phyloP scores from a whole-genome alignment of 2,113 vertebrate genomes.

The Piaya cayana region DNA sequence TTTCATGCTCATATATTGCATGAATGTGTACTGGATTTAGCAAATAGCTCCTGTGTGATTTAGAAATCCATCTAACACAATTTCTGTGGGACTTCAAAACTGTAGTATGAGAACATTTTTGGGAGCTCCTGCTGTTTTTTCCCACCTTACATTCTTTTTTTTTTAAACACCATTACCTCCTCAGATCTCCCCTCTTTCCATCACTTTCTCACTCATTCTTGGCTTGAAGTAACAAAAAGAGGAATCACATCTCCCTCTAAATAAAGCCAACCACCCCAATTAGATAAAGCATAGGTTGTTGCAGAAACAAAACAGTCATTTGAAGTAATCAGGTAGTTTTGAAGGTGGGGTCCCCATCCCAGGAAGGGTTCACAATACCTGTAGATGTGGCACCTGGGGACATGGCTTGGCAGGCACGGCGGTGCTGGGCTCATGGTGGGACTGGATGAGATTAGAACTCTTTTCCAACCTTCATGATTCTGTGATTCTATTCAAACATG shows the following conservation, averaged over 20 bases:
- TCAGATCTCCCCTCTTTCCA: neutral
- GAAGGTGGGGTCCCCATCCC: too few species aligned
- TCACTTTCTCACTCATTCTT: neutral
- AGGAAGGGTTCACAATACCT: too few species aligned
- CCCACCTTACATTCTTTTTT: neutral
- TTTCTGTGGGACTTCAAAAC: neutral
- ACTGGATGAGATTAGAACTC: too few species aligned
- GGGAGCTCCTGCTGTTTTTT: neutral
- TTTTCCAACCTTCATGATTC: too few species aligned
- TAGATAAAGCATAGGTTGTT: neutral
- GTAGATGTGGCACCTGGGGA: too few species aligned
- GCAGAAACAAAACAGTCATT: neutral
- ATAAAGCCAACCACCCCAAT: neutral
- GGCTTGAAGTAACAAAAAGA: neutral
- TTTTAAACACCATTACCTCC: neutral
- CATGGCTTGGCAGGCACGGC: too few species aligned
- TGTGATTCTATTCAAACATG: neutral
- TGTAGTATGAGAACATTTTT: neutral
- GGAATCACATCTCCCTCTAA: neutral
- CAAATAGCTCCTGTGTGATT: neutral
- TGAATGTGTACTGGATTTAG: neutral
- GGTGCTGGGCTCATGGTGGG: too few species aligned
- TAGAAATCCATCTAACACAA: neutral
- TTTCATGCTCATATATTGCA: rapidly evolving
- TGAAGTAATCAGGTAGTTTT: neutral